phyloP scores from a whole-genome alignment of 2,888 invertebrate species.

The Leptopilina myrica region DNA sequence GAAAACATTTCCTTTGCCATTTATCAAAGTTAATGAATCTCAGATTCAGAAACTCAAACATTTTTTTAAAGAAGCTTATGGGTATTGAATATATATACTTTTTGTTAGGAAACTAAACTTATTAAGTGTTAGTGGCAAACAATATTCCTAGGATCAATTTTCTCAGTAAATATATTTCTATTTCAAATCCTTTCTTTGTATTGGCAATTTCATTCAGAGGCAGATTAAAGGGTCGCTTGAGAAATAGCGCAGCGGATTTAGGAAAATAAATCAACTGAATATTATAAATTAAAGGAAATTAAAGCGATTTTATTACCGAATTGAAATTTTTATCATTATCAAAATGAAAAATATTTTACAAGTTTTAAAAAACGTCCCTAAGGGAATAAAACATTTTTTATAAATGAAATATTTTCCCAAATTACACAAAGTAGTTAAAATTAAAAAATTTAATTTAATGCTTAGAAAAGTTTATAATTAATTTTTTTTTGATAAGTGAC shows the following conservation, averaged over 20 bases:
- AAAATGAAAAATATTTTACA: no score
- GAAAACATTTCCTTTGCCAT: no score
- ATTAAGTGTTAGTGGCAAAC: background rate
- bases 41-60: background rate
- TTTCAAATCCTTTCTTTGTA: background rate
- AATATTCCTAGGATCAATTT: background rate
- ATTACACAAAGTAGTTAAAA: no score
- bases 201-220: constrained; percentile 8
- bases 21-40: background rate
- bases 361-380: no score
- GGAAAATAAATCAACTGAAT: background rate
- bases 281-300: background rate
- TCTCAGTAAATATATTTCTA: constrained; percentile 9
- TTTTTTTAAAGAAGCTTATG: background rate
- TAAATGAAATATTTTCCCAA: no score
- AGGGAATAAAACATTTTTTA: no score
- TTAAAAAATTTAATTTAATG: no score
- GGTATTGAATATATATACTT: background rate
- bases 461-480: no score
- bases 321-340: no score
- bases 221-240: constrained; percentile 4
- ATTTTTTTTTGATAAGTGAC: no score
- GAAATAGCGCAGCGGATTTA: constrained; percentile 18
- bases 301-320: no score
- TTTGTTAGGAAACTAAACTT: background rate